Evolutionary conservation across 2,888 invertebrate species (phyloP).

Genomic region (Ophion obscuratus): DNA sequence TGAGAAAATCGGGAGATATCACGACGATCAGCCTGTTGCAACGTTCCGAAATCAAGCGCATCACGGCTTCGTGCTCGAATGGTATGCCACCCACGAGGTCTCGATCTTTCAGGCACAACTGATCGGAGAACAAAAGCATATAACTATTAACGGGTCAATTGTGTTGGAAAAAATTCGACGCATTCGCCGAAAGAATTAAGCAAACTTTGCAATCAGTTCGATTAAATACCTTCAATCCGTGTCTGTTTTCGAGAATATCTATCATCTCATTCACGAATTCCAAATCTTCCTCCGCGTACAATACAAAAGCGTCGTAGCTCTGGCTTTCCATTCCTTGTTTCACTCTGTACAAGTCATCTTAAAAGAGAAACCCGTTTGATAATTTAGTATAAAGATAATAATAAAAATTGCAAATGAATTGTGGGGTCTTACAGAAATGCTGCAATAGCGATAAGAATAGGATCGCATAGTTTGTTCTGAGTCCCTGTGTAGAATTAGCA

Average conservation of each 20-base stretch:
- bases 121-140: slow-evolving; percentile 32
- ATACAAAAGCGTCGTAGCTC: slow-evolving; percentile 91
- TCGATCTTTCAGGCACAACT: slow-evolving; percentile 91
- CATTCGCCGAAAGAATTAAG: not conserved
- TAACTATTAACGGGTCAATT: not conserved
- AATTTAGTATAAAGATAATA: no score
- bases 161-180: not conserved
- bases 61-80: slow-evolving; percentile 90
- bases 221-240: slow-evolving; percentile 87
- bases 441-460: no score
- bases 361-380: slow-evolving; percentile 49
- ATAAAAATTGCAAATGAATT: not conserved
- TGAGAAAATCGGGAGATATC: slow-evolving; percentile 90
- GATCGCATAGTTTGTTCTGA: no score
- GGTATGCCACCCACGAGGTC: slow-evolving; percentile 89
- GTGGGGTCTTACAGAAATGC: no score
- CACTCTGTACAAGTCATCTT: slow-evolving; percentile 86
- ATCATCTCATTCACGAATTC: slow-evolving; percentile 89
- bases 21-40: slow-evolving; percentile 93
- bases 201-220: slow-evolving; percentile 38
- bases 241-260: slow-evolving; percentile 86
- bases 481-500: no score
- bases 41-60: slow-evolving; percentile 90
- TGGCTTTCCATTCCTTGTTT: slow-evolving; percentile 85
- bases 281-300: slow-evolving; percentile 90